Evolutionary conservation across 2,888 invertebrate species (phyloP).

Genomic region (Atethmia centrago): DNA sequence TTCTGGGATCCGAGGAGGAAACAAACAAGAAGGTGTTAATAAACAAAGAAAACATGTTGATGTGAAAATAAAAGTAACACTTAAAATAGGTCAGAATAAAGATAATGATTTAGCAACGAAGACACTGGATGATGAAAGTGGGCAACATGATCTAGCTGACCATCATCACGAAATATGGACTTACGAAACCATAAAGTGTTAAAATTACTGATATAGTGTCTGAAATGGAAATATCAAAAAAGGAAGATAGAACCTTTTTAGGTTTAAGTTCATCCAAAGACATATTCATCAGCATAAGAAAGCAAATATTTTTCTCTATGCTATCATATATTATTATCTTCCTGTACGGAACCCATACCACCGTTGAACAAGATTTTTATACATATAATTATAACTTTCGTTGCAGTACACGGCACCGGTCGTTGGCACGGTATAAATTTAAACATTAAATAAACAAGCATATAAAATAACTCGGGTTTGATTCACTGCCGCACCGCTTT

Average conservation of each 20-base stretch:
- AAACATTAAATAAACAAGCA: slow-evolving; percentile 88
- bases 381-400: slow-evolving; percentile 72
- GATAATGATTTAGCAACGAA: background rate
- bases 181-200: background rate
- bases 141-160: background rate
- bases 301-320: background rate
- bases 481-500: slow-evolving; percentile 76
- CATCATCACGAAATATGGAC: background rate
- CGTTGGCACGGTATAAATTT: slow-evolving; percentile 88
- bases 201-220: background rate
- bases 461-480: slow-evolving; percentile 85
- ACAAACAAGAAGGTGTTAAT: background rate
- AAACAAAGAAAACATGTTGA: background rate
- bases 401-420: slow-evolving; percentile 71
- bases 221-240: background rate
- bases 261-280: background rate
- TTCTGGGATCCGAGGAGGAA: slow-evolving; percentile 14
- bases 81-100: background rate
- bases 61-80: background rate
- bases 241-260: background rate
- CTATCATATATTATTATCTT: slow-evolving; percentile 16
- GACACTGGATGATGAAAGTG: background rate
- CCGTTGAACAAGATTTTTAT: slow-evolving; percentile 55
- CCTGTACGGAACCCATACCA: slow-evolving; percentile 34
- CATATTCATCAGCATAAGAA: background rate